Evolutionary conservation across 2,888 invertebrate genomes (phyloP).

Genomic region (Agrenia bidenticulata): DNA sequence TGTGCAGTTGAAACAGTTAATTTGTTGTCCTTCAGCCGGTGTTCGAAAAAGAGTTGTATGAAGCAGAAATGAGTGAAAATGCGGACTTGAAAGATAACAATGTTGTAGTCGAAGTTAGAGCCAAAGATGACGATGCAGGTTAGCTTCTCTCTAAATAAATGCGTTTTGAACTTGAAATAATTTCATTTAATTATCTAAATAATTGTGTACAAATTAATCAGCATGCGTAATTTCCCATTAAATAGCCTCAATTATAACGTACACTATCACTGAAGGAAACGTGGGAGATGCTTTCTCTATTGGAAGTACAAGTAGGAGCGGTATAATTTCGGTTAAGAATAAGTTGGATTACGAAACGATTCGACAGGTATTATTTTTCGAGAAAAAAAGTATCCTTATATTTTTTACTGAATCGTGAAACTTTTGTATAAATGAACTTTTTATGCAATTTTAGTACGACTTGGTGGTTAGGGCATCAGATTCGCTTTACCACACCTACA

Average conservation of each 20-base stretch:
- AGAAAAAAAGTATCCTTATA: background rate
- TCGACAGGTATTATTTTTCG: slow-evolving; percentile 58
- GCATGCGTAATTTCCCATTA: slow-evolving; percentile 37
- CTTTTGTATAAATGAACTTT: no score
- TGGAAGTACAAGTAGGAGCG: slow-evolving; percentile 69
- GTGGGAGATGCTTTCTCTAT: slow-evolving; percentile 82
- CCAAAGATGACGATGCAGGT: slow-evolving; percentile 82
- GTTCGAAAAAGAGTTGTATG: slow-evolving; percentile 70
- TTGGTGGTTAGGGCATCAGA: slow-evolving; percentile 81
- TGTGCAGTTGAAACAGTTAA: no score
- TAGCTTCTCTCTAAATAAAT: no score
- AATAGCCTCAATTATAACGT: slow-evolving; percentile 75
- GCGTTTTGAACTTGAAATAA: background rate
- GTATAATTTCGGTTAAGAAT: slow-evolving; percentile 77
- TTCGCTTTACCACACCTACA: slow-evolving; percentile 77
- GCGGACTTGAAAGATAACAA: slow-evolving; percentile 71
- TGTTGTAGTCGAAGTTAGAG: slow-evolving; percentile 82
- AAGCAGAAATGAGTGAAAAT: slow-evolving; percentile 66
- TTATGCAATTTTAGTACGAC: slow-evolving; percentile 64
- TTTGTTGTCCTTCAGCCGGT: slow-evolving; percentile 63
- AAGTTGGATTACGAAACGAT: slow-evolving; percentile 79
- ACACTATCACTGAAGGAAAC: slow-evolving; percentile 85
- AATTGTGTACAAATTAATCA: background rate
- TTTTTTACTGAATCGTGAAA: background rate
- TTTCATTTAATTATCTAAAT: background rate